Percentiles rank a stretch among this genome's conserved stretches.
Evolutionary conservation across 2,888 invertebrate species (phyloP).

Genomic region (Cerastoderma edule): DNA sequence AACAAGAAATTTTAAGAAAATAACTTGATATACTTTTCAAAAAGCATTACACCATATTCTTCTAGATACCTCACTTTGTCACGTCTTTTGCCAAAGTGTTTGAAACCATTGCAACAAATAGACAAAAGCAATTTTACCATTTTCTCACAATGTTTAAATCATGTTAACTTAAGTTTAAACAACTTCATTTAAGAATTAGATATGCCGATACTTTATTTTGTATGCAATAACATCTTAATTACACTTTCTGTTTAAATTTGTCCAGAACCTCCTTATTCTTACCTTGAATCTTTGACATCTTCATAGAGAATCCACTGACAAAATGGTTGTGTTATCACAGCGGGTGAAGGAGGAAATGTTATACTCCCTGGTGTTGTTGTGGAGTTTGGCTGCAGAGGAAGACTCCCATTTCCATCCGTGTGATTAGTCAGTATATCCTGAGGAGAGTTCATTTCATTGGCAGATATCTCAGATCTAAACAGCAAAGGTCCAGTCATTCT

Average conservation of each 20-base stretch:
- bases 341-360: constrained; percentile 44
- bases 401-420: constrained; percentile 32
- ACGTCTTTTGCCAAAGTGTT: too few relatives aligned
- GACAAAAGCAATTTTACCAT: neutral
- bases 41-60: too few relatives aligned
- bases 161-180: neutral
- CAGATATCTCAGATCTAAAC: neutral
- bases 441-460: neutral
- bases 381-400: constrained; percentile 3
- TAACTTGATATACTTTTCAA: too few relatives aligned
- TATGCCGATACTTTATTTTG: neutral
- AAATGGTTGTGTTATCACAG: constrained; percentile 60
- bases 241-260: neutral
- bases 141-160: neutral
- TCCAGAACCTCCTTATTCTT: neutral
- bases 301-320: constrained; percentile 76
- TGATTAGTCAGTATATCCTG: neutral
- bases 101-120: neutral
- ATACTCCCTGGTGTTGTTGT: constrained; percentile 44
- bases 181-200: neutral
- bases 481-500: constrained; percentile 3
- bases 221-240: neutral
- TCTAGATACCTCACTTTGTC: too few relatives aligned
- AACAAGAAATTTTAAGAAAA: too few relatives aligned
- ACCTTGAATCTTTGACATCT: constrained; percentile 72